Conservation (phyloP, 2,113 vertebrate species). For the Ailuropoda melanoleuca region DNA sequence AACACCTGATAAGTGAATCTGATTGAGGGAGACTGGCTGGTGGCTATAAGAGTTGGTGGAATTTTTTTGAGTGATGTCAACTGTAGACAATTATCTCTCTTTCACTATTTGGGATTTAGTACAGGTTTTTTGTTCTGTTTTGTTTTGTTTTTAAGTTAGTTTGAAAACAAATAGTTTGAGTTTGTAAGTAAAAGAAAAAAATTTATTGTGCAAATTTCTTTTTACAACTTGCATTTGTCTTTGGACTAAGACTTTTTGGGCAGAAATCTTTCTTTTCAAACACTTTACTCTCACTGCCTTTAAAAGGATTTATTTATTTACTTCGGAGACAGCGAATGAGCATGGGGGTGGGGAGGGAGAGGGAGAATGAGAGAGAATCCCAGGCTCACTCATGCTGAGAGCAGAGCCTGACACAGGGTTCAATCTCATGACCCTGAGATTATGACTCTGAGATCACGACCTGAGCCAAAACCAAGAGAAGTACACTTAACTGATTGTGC, state of each 20-base stretch:
- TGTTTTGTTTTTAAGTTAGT: background rate
- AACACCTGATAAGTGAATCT: constrained; percentile 49
- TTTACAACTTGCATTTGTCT: background rate
- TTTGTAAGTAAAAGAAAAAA: constrained; percentile 5
- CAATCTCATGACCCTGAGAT: background rate
- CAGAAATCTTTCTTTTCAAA: background rate
- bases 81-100: background rate
- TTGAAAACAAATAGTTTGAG: background rate
- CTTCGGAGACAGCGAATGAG: background rate
- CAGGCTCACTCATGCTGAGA: background rate
- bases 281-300: background rate
- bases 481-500: background rate
- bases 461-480: background rate
- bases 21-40: background rate
- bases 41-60: background rate
- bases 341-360: background rate
- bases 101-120: constrained; percentile 9
- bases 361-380: background rate
- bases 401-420: background rate
- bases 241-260: background rate
- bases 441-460: background rate
- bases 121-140: background rate
- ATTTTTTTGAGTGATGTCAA: background rate
- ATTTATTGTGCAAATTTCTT: background rate
- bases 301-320: background rate